Conservation (phyloP, 2,888 invertebrate species). For the Hoplodrina blanda region DNA sequence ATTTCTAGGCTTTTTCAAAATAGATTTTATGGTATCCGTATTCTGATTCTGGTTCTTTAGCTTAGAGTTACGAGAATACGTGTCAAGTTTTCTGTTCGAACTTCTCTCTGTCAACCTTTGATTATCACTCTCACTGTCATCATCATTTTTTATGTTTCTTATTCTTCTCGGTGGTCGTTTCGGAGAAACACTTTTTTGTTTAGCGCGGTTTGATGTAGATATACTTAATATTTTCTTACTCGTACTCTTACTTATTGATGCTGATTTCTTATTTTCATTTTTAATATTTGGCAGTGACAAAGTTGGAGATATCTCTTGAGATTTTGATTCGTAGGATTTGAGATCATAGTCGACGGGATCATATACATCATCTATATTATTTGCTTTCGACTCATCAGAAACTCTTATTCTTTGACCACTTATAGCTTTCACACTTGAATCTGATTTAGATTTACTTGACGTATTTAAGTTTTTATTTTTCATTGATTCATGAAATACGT, state of each 20-base stretch:
- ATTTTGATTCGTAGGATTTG: constrained; percentile 83
- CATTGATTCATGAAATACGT: constrained; percentile 82
- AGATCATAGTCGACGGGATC: constrained; percentile 88
- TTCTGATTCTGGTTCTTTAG: constrained; percentile 79
- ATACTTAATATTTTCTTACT: constrained; percentile 80
- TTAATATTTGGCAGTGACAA: constrained; percentile 86
- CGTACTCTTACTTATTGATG: constrained; percentile 79
- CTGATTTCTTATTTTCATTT: constrained; percentile 82
- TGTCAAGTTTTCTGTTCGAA: constrained; percentile 72
- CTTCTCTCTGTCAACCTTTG: constrained; percentile 81
- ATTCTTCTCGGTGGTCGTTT: constrained; percentile 91
- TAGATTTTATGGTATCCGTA: constrained; percentile 90
- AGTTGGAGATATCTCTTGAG: constrained; percentile 77
- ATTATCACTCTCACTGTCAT: constrained; percentile 89
- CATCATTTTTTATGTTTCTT: constrained; percentile 87
- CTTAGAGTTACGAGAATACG: constrained; percentile 74
- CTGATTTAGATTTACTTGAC: constrained; percentile 80
- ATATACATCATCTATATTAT: constrained; percentile 84
- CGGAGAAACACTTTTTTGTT: constrained; percentile 90
- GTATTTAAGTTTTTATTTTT: constrained; percentile 78
- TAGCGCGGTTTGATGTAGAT: constrained; percentile 79
- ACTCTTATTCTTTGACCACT: constrained; percentile 93
- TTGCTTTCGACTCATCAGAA: constrained; percentile 88
- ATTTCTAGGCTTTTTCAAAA: constrained; percentile 90
- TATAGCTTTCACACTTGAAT: constrained; percentile 91